Evolutionary conservation across 2,113 vertebrate species (phyloP).

Genomic region (Trematomus loennbergii): DNA sequence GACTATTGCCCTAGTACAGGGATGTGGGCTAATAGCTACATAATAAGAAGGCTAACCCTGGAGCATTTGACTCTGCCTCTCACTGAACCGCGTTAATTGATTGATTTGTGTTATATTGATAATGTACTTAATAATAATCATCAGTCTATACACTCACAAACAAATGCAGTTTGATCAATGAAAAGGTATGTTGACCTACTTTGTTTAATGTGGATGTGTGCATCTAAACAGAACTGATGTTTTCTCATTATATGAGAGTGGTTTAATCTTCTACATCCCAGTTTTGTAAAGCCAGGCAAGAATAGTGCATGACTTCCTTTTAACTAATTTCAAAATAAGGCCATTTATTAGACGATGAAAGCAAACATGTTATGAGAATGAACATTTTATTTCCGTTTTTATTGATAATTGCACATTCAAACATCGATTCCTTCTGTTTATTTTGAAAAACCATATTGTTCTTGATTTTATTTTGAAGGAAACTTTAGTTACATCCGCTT

Average conservation of each 20-base stretch:
- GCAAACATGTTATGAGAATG: background rate
- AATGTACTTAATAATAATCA: slow-evolving; percentile 4
- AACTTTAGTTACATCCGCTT: background rate
- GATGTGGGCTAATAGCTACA: slow-evolving; percentile 71
- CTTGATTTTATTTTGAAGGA: slow-evolving; percentile 6
- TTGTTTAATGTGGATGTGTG: background rate
- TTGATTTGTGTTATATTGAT: background rate
- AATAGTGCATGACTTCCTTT: background rate
- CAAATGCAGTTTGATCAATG: background rate
- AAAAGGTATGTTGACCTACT: background rate
- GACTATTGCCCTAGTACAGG: slow-evolving; percentile 53
- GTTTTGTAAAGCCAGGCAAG: background rate
- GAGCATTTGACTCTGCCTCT: slow-evolving; percentile 34
- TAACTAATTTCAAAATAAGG: slow-evolving; percentile 35
- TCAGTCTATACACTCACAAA: background rate
- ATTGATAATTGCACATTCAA: no score
- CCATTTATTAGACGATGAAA: rapidly evolving
- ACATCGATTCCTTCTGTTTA: no score
- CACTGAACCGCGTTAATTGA: slow-evolving; percentile 26
- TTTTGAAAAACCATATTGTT: background rate
- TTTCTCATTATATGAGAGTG: background rate
- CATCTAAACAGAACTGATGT: background rate
- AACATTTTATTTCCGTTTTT: background rate
- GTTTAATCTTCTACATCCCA: background rate
- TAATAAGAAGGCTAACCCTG: slow-evolving; percentile 53